A percentile compares a stretch with the other conserved stretches of the same genome.
Conservation (phyloP, 1,140 invertebrate genomes). For the Cataglyphis hispanica region DNA sequence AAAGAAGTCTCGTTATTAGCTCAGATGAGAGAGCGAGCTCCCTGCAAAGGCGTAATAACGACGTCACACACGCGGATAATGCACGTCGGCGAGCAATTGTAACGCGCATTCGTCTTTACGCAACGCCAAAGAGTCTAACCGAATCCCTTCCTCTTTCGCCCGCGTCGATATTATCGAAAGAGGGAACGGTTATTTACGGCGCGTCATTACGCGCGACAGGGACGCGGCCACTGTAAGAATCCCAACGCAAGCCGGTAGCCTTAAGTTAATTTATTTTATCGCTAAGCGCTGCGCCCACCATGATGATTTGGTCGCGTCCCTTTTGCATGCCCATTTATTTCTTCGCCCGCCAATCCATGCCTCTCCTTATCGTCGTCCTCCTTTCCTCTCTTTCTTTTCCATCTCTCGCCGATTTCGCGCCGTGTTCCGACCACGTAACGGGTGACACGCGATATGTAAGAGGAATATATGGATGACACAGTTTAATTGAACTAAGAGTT, state of each 20-base stretch:
- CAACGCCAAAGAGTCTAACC: conserved; percentile 3
- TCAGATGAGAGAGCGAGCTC: background rate
- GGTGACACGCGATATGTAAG: conserved; percentile 13
- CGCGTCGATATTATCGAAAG: conserved; percentile 75
- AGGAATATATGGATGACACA: background rate
- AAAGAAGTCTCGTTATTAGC: conserved; percentile 47
- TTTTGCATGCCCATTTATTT: conserved; percentile 57
- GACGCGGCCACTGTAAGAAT: conserved; percentile 59
- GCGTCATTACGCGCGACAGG: conserved; percentile 75
- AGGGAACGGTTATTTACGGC: conserved; percentile 78
- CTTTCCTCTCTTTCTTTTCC: background rate
- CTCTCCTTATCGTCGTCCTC: conserved; percentile 37
- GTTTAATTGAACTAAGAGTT: background rate
- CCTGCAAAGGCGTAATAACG: conserved; percentile 28
- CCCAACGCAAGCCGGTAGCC: conserved; percentile 78
- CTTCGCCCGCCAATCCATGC: conserved; percentile 24
- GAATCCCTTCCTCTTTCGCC: background rate
- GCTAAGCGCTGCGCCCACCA: conserved; percentile 62
- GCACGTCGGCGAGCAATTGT: conserved; percentile 18
- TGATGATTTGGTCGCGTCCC: conserved; percentile 68
- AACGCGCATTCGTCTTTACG: conserved; percentile 51
- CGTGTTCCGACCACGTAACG: background rate
- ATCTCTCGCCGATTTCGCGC: background rate
- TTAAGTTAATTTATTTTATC: conserved; percentile 82
- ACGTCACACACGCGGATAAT: background rate